Evolutionary conservation across 1,140 invertebrate species (phyloP).

Genomic region (Heliconius melpomene): DNA sequence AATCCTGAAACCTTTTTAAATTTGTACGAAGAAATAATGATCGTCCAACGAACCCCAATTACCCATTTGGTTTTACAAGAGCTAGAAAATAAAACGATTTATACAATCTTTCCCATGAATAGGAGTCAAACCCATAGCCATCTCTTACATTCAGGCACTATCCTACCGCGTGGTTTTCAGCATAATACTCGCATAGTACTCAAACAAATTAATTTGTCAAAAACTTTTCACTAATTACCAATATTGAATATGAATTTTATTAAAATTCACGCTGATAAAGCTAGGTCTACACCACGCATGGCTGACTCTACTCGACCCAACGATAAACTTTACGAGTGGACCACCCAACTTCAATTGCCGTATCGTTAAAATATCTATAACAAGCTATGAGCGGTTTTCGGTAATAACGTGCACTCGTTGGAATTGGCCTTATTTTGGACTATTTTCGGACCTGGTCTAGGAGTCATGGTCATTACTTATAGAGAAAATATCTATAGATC

Average conservation of each 20-base stretch:
- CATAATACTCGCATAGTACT: too few relatives aligned
- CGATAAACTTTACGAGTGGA: slow-evolving; percentile 42
- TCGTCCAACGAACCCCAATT: too few relatives aligned
- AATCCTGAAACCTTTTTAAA: too few relatives aligned
- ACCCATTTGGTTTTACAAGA: too few relatives aligned
- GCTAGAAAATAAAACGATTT: too few relatives aligned
- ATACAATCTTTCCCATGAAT: too few relatives aligned
- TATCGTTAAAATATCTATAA: slow-evolving; percentile 50
- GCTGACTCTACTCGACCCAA: slow-evolving; percentile 44
- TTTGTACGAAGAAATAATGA: too few relatives aligned
- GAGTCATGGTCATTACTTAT: not conserved
- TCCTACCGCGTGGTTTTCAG: too few relatives aligned
- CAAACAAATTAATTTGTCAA: not conserved
- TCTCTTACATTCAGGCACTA: too few relatives aligned
- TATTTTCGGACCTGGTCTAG: slow-evolving; percentile 23
- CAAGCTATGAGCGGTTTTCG: slow-evolving; percentile 43
- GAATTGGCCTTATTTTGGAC: slow-evolving; percentile 36
- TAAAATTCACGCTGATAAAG: slow-evolving; percentile 28
- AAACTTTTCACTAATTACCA: not conserved
- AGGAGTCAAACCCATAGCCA: too few relatives aligned
- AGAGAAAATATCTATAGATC: not conserved
- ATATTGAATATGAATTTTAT: slow-evolving; percentile 16
- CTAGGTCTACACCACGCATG: slow-evolving; percentile 29
- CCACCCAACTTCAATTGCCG: slow-evolving; percentile 47
- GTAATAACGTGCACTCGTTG: slow-evolving; percentile 39